Conservation (phyloP, 2,113 vertebrate species). For the Melospiza melodia region DNA sequence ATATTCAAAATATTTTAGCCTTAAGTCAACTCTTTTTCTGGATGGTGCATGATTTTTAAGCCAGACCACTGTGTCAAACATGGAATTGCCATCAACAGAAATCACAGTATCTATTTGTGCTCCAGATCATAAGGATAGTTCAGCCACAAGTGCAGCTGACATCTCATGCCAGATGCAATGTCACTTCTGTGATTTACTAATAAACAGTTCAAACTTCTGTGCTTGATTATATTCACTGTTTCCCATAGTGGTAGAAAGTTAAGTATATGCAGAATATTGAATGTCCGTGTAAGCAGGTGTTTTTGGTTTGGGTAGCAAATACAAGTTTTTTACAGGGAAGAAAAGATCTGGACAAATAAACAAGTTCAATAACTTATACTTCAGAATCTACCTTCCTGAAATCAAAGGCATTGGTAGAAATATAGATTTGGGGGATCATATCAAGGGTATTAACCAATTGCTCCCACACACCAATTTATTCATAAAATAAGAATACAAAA, state of each 20-base stretch:
- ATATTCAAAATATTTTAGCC: not conserved
- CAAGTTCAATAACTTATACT: not conserved
- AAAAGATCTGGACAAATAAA: not conserved
- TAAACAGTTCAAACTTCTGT: not conserved
- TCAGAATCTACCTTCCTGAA: not conserved
- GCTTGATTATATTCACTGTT: not conserved
- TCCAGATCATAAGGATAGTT: not conserved
- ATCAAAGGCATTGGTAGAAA: not conserved
- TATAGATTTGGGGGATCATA: not conserved
- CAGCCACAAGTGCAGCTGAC: not conserved
- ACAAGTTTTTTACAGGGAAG: not conserved
- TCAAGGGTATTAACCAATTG: not conserved
- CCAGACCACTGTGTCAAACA: not conserved
- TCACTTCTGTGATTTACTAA: not conserved
- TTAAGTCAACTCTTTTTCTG: not conserved
- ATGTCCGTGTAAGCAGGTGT: not conserved
- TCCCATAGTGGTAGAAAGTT: not conserved
- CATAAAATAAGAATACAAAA: not conserved
- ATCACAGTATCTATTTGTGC: not conserved
- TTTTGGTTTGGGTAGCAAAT: not conserved
- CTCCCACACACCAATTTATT: not conserved
- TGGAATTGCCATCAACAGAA: not conserved
- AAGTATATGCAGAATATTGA: not conserved
- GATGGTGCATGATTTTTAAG: not conserved
- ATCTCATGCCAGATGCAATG: not conserved